Base-by-base conservation (phyloP, 2,797 vertebrate species). In the Sphaeramia orbicularis region DNA sequence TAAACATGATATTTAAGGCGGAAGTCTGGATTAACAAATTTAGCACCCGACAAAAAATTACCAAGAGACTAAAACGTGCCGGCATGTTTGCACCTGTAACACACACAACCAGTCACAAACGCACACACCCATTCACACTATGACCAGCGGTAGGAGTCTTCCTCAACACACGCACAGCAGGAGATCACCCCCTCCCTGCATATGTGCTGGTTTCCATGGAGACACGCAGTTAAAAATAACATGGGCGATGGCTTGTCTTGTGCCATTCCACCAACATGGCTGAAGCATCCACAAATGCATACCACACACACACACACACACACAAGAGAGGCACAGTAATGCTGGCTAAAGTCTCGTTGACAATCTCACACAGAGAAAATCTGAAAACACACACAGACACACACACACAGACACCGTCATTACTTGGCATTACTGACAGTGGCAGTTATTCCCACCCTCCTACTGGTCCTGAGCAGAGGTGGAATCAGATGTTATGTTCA, bases 171-270 rank as follows among this genome's bases (percentile, higher is more conserved):
- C 49, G 42, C 89, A 72, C 88, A 89, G 89, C 85, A 71, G 88
- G 86, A 87, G 89, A 83, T 89, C 83, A 84, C 84, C 84, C 78
- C 78, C 84, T 85, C 76, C 79, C 82, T 86, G 85, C 90, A 91
- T 91, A 92, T 92, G 91, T 84, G 86, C 86, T 53, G 87, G 93
- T 95, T 94, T 92, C 94, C 93, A 94, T 95, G 92, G 94, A 93
- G 92, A 94, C 93, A 93, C 88, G 59, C 87, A 89, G 93, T 94
- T 95, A 94, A 94, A 95, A 95, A 95, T 94, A 94, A 94, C 91
- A 94, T 91, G 90, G 92, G 92, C 91, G 87, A 93, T 86, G 94
- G 88, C 92, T 93, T 89, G 87, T 93, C 91, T 93, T 89, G 89
- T 92, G 89, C 92, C 91, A 89, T 92, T 91, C 78, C 83, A 73